Base-by-base conservation (phyloP, 2,797 vertebrate species). In the Anguilla pacifica region DNA sequence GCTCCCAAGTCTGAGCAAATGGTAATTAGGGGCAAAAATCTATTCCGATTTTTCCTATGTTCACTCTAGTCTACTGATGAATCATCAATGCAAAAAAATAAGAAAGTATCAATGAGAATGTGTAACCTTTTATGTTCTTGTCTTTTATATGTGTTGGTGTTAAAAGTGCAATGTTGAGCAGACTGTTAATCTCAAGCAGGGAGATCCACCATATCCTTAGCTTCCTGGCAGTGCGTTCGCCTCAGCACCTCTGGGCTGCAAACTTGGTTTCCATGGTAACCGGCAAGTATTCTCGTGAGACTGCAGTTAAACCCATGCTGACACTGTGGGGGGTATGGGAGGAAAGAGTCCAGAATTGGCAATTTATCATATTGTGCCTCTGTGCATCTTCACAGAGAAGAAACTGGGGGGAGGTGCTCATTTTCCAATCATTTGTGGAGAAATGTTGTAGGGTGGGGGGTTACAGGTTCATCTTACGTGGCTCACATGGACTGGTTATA, bases 231-330 rank as follows among this genome's bases (percentile, higher is more conserved):
- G 77, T 17, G 74, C 85, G 64, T 88, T 91, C 46, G 84, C 55
- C 83, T 74, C 51, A 61, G 61, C 85, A 82, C 72, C 39, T 19
- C 25, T 6, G 55, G 86, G 87, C 84, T 77, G 85, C 88, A 77
- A 82, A 57, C 83, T 55, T 86, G 43, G 90, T 93, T 89, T 89
- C 92, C 91, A 92, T 92, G 88, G 92, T 88, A 92, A 93, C 92
- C 82, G 25, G 83, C 57, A 39, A 89, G 64, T 70, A 77, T 85
- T 89, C 83, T 49, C 82, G n/a, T 5, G 35, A 87, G 15, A 85
- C 79, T 74, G 83, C 85, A 85, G 46, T 81, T 79, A 88, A 88
- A 85, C 59, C 83, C 43, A 22, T 83, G n/a, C 59, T 86, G 61
- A 86, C 61, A 87, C 81, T 15, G 39, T 64, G 83, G 85, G 51